Base-by-base conservation (phyloP, 2,113 vertebrate species). In the Colaptes auratus region DNA sequence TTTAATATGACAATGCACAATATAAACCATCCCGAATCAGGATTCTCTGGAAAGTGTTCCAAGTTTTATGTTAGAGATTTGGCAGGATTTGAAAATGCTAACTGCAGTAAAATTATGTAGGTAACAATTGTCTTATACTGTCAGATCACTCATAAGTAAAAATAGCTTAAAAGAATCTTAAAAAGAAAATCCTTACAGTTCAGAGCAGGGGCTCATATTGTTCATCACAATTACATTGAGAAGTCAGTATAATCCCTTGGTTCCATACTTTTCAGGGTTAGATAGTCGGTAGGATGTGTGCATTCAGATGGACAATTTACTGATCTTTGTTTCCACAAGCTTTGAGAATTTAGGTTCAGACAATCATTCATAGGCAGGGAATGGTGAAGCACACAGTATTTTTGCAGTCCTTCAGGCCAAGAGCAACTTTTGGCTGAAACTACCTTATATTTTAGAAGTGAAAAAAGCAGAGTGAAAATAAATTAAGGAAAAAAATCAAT, bases 91-190 rank as follows among this genome's bases (percentile, higher is more conserved):
- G 66, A 70, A 96, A 95, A 86, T 82, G 42, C 78, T 35, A 92
- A 25, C 44, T 65, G 10, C 55, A 42, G 59, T 82, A 87, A 96
- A 65, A 79, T 59, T 50, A 66, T 61, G 56, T 65, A 76, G 80
- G 63, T 89, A 75, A 80, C 1, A 1, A 59, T 67, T 82, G 53
- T 92, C 97, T 94, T 89, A 66, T 59, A 58, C 20, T 67, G 77
- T 81, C 44, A 84, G 65, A 84, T 59, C 60, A 71, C 33, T 86
- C 92, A 87, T 65, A 60, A 92, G 83, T 75, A 96, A 96, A 97
- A 91, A 66, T 10, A 88, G 44, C 53, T 90, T 80, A 71, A 92
- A 94, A 78, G 46, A 46, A 83, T 83, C 72, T 86, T 73, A 58
- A 86, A 87, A 92, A n/a, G 31, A 69, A 77, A 88, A 55, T 69